Base-by-base conservation (phyloP, 2,113 vertebrate genomes). In the Microcebus griseorufus region DNA sequence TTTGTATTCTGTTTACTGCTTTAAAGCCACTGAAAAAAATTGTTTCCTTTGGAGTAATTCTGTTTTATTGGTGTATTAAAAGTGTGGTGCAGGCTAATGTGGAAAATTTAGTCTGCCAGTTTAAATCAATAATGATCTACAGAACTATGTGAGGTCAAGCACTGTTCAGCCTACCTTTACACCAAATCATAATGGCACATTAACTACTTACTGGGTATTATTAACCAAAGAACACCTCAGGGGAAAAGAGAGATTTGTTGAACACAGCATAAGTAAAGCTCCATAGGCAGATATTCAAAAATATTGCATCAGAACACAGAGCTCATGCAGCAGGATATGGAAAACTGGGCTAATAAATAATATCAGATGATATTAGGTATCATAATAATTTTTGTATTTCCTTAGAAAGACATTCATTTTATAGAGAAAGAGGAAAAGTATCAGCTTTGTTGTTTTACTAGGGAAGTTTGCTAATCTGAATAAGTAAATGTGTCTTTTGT, bases 101-200 rank as follows among this genome's bases (percentile, higher is more conserved):
- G 5, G 88, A 97, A 92, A 97, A 97, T 89, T 97, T 95, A 95
- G 96, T 91, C 65, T 86, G 58, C 39, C 94, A 84, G 90, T 96
- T 98, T 98, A 97, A 98, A 97, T 97, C 90, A 95, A 12, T 55
- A 22, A 23, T 96, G 51, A 96, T 96, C 75, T 96, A 39, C 3
- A 87, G 23, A 88, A 42, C 16, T 93, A 29, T 91, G 11, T 58
- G 75, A 96, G 23, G 73, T 95, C 51, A 97, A 95, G 13, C 13
- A 70, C 45, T 97, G 25, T 76, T 96, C 75, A 81, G 3, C 65
- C 34, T 97, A 93, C 27, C 10, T 94, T 91, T 51, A 32, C 55
- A 96, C 94, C 45, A 96, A 97, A 97, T 89, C 29, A 95, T 96
- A 97, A 69, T 73, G n/a, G 9, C 34, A 29, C 4, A 88, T 92